Evolutionary conservation across 2,797 vertebrate genomes (phyloP).

Genomic region (Trachurus trachurus): DNA sequence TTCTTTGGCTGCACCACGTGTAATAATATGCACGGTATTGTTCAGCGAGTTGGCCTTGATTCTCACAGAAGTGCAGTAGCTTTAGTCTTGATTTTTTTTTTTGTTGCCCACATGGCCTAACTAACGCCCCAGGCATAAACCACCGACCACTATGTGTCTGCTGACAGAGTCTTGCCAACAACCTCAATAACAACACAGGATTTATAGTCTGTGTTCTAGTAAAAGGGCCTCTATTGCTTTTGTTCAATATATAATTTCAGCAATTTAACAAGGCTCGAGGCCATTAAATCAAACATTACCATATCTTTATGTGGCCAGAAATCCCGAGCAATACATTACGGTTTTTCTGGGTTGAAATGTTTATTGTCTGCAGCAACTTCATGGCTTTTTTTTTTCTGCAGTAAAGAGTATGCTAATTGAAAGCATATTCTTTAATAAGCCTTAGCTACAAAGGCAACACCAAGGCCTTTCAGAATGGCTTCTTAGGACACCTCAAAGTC

Average conservation of each 20-base stretch:
- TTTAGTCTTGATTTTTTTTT: slow-evolving; percentile 39
- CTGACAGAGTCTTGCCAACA: slow-evolving; percentile 66
- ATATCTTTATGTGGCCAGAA: slow-evolving; percentile 74
- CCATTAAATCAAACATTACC: slow-evolving; percentile 75
- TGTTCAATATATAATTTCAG: slow-evolving; percentile 73
- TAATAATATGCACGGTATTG: slow-evolving; percentile 49
- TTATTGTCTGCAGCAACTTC: slow-evolving; percentile 58
- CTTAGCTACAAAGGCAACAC: slow-evolving; percentile 19
- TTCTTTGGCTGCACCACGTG: slow-evolving; percentile 30
- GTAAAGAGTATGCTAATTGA: slow-evolving; percentile 57
- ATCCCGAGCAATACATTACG: slow-evolving; percentile 53
- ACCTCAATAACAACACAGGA: slow-evolving; percentile 67
- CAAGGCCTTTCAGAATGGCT: slow-evolving; percentile 1
- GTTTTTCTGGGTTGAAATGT: slow-evolving; percentile 57
- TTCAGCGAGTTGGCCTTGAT: slow-evolving; percentile 50
- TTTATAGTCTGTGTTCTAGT: slow-evolving; percentile 59
- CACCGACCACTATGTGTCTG: slow-evolving; percentile 56
- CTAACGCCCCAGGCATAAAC: slow-evolving; percentile 60
- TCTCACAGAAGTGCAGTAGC: slow-evolving; percentile 50
- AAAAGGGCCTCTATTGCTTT: slow-evolving; percentile 70
- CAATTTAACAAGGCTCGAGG: slow-evolving; percentile 62
- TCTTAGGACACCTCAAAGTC: slow-evolving; percentile 59
- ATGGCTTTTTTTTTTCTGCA: slow-evolving; percentile 12
- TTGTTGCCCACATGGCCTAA: slow-evolving; percentile 50
- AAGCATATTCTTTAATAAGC: slow-evolving; percentile 65